These are phyloP conservation scores for Drosophila tani DNA, from an alignment of 1,140 invertebrate species.

Conservation along the genomic window DNA sequence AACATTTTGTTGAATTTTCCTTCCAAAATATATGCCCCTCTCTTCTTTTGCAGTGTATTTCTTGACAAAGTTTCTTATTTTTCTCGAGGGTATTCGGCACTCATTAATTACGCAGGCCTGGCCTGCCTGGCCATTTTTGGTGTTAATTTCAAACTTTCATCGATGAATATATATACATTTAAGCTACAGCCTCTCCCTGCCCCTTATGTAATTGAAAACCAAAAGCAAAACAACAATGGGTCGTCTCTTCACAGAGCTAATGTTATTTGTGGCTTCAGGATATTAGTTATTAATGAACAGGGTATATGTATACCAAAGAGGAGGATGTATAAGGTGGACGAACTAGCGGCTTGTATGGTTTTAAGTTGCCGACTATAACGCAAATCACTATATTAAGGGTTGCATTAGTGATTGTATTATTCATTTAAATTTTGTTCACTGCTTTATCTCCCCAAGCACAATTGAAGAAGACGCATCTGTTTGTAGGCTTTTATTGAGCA, in stretches of 20 bases:
- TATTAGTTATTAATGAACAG: constrained; percentile 81
- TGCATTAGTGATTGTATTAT: constrained; percentile 1
- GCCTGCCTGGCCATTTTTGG: constrained; percentile 49
- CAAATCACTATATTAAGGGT: constrained; percentile 56
- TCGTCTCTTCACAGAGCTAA: constrained; percentile 47
- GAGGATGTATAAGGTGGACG: constrained; percentile 13
- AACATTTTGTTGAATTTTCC: neutral
- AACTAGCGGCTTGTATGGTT: constrained; percentile 7
- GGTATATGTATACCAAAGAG: constrained; percentile 47
- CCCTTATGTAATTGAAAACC: constrained; percentile 76
- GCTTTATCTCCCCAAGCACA: neutral
- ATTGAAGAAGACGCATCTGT: constrained; percentile 62
- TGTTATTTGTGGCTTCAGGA: constrained; percentile 76
- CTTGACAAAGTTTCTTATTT: constrained; percentile 62
- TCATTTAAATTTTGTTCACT: constrained; percentile 5
- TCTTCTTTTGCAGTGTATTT: constrained; percentile 26
- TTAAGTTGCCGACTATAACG: constrained; percentile 28
- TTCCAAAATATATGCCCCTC: neutral
- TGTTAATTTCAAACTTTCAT: constrained; percentile 83
- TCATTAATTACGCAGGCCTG: constrained; percentile 76
- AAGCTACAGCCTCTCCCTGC: constrained; percentile 33
- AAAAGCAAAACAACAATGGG: constrained; percentile 71
- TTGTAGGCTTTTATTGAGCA: constrained; percentile 11
- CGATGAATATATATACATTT: constrained; percentile 54
- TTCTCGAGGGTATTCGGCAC: constrained; percentile 62